Evolutionary conservation across 2,888 invertebrate species (phyloP), one percentile per base, ranked within the genome.

Genomic region (Drosophila limbata): DNA sequence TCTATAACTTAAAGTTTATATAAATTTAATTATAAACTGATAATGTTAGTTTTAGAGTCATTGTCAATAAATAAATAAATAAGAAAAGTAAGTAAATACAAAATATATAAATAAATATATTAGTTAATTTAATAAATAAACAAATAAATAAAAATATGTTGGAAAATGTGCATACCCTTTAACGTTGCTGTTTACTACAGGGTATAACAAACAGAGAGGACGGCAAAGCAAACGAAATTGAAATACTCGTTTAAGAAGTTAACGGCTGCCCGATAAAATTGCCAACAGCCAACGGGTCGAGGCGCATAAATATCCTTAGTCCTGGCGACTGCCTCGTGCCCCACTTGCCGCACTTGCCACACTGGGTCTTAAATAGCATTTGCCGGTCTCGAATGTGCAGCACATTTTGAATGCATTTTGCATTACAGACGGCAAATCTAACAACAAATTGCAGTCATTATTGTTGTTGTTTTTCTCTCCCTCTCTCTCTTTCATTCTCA

Each of bases 201-300:
- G 57, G 64, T 39, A 57, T 52, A 4, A 2, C 1, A 47, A 47
- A 42, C 31, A 45, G 37, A 44, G 47, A 25, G 45, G 37, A 21
- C n/a, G 25, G 47, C 17, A 62, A 21, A 44, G 11, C 52, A 45
- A 60, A 61, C 50, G 55, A 77, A 79, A 77, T 71, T 69, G 61
- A 80, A 78, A 77, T 74, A 64, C 59, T 65, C 76, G 65, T 60
- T 73, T 50, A 76, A 69, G 69, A 64, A 73, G 77, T 76, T 73
- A 69, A 79, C 65, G 65, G 52, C 77, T 59, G 65, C 51, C 69
- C 57, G 76, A 76, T 72, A 64, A 77, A 77, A 74, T 56, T 72
- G 61, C 65, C 25, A 25, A 28, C 71, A 65, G 71, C 47, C 59
- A 60, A 64, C 60, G 60, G 42, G 33, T 56, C 56, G 77, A 50